These are phyloP conservation scores for Malacoctenus gilli DNA, from an alignment of 2,797 vertebrate species.

Conservation along the genomic window DNA sequence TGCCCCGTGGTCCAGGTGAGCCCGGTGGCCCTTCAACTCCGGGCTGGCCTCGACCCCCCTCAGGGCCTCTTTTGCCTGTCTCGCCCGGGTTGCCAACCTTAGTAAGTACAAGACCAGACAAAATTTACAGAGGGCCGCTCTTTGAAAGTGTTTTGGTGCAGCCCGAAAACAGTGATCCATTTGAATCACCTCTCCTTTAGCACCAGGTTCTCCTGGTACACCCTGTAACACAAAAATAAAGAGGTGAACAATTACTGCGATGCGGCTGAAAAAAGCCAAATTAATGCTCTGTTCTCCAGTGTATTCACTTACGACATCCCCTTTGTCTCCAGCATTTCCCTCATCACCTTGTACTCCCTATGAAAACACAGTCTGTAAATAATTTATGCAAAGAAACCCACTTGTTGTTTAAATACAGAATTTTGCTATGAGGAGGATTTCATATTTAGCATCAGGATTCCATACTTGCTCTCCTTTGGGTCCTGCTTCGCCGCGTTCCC, in stretches of 20 bases:
- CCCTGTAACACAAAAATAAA: constrained; percentile 81
- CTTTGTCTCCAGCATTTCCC: constrained; percentile 91
- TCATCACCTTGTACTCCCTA: constrained; percentile 93
- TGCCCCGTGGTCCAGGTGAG: constrained; percentile 88
- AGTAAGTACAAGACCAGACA: constrained; percentile 15
- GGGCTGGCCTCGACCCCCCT: constrained; percentile 90
- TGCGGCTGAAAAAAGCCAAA: constrained; percentile 6
- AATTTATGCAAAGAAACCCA: constrained; percentile 20
- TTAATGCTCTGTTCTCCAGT: neutral
- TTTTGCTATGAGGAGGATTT: constrained; percentile 4
- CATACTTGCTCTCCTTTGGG: constrained; percentile 94
- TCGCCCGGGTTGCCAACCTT: constrained; percentile 92
- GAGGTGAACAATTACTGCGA: neutral
- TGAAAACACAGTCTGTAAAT: constrained; percentile 40
- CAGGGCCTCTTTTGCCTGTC: constrained; percentile 87
- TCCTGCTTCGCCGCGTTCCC: constrained; percentile 87
- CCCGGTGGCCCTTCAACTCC: constrained; percentile 92
- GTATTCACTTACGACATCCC: constrained; percentile 86
- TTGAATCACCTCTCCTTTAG: constrained; percentile 92
- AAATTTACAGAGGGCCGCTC: constrained; percentile 2
- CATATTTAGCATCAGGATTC: constrained; percentile 6
- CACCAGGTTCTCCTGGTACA: constrained; percentile 86
- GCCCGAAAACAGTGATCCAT: neutral
- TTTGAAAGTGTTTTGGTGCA: neutral
- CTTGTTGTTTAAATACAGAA: constrained; percentile 17